Base-by-base conservation (phyloP, 2,113 vertebrate species). In the Plestiodon gilberti region DNA sequence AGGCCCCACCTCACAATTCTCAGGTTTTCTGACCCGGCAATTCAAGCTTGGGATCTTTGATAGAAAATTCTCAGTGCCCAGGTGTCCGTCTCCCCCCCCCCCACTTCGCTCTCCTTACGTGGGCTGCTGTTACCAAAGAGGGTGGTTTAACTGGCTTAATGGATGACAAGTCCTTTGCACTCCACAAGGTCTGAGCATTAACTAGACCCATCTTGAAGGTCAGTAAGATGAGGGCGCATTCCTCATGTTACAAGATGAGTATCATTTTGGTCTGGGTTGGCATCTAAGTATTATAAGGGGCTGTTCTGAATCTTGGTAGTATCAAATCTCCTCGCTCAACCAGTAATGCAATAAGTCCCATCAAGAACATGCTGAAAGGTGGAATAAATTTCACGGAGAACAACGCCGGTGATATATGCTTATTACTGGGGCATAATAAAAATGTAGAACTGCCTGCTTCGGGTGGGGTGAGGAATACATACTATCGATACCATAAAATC, bases 401-500 rank as follows among this genome's bases (percentile, higher is more conserved):
- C 96, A 96, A 97, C 95, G 94, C 67, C 84, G 88, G 95, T 97
- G 96, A 97, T 97, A 95, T 95, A 97, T 96, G 95, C 95, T 92
- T 81, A 86, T 93, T 95, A 96, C 96, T 90, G 92, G 91, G 79
- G 78, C 93, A 96, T 96, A 96, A 96, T 97, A 96, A 97, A 96
- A 96, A 95, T 95, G 96, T 95, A 95, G 94, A 92, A 92, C 81
- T 75, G 43, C 23, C n/a, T 28, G 4, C 5, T 4, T 35, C 18
- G 23, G 0, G 15, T n/a, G 10, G 7, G 11, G 30, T 23, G 18
- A 10, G 14, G 93, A 96, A 97, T 95, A 94, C 90, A 88, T 91
- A 92, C 93, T 95, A 95, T 97, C 94, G 95, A 97, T 96, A 96
- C 94, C 96, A 97, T 96, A 96, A 96, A 96, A 96, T 94, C 96